A percentile compares a stretch with the other conserved stretches of the same genome.
Conservation (phyloP, 92 coral and sea anemone genomes). For the Meandrina meandrites region DNA sequence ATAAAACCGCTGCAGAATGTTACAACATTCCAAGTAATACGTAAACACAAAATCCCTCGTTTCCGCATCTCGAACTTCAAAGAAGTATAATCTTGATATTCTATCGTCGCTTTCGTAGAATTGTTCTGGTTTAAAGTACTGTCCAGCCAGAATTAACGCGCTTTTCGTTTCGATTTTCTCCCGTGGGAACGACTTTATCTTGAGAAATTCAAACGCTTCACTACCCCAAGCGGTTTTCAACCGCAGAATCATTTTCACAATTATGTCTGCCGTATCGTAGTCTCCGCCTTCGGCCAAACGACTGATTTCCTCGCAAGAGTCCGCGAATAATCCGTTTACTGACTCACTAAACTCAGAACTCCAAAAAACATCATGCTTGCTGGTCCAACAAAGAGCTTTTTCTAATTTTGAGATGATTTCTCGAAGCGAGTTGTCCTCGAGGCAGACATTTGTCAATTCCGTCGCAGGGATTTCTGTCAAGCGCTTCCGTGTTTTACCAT, state of each 20-base stretch:
- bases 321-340: slow-evolving; percentile 30
- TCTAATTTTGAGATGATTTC: slow-evolving; percentile 24
- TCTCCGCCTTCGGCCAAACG: slow-evolving; percentile 40
- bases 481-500: neutral
- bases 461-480: neutral
- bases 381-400: slow-evolving; percentile 44
- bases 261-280: slow-evolving; percentile 37
- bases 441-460: slow-evolving; percentile 35
- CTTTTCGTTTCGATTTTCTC: slow-evolving; percentile 56
- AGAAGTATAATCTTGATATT: slow-evolving; percentile 54
- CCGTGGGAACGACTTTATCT: slow-evolving; percentile 65
- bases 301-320: slow-evolving; percentile 51
- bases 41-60: slow-evolving; percentile 43
- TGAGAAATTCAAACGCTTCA: slow-evolving; percentile 33
- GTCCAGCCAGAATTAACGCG: slow-evolving; percentile 55
- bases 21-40: slow-evolving; percentile 66
- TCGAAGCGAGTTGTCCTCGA: neutral
- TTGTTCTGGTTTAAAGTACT: slow-evolving; percentile 72
- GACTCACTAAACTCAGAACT: slow-evolving; percentile 28
- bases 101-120: slow-evolving; percentile 61
- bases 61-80: slow-evolving; percentile 55
- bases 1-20: slow-evolving; percentile 56
- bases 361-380: slow-evolving; percentile 31
- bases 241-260: slow-evolving; percentile 48
- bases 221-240: slow-evolving; percentile 57